A percentile compares a stretch with the other conserved stretches of the same genome.
These are phyloP conservation scores for Pluvialis apricaria DNA, from an alignment of 2,113 vertebrate species.

Conservation along the genomic window DNA sequence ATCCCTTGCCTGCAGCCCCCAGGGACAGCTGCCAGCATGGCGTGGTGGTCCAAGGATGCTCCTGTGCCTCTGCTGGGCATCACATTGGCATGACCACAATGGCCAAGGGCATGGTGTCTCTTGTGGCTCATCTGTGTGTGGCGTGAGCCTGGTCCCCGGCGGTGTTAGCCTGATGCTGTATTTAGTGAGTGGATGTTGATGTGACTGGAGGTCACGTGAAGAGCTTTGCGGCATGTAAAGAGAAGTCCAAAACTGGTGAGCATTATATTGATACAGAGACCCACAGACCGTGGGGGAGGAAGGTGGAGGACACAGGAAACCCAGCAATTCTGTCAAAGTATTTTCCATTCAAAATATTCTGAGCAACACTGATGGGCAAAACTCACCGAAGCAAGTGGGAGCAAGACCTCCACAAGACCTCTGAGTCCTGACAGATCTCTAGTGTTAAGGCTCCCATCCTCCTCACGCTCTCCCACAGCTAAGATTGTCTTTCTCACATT, in stretches of 20 bases:
- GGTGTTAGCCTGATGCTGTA: not conserved
- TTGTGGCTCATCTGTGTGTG: not conserved
- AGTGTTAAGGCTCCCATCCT: not conserved
- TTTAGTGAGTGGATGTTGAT: not conserved
- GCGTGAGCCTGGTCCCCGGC: accelerated
- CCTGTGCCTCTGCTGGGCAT: accelerated
- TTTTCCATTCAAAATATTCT: not conserved
- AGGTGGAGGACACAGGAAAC: not conserved
- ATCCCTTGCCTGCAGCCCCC: not conserved
- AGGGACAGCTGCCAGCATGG: accelerated
- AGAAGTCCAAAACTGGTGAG: not conserved
- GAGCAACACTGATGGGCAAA: not conserved
- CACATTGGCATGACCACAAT: not conserved
- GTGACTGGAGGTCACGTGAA: not conserved
- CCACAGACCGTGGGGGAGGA: not conserved
- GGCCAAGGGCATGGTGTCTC: not conserved
- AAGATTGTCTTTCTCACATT: not conserved
- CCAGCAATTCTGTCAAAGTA: not conserved
- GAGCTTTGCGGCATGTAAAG: not conserved
- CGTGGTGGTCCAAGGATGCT: accelerated
- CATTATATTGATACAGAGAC: not conserved
- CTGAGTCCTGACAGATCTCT: not conserved
- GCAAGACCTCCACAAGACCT: not conserved
- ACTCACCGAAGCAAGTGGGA: not conserved
- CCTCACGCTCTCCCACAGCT: not conserved